These are phyloP conservation scores for Brachionus manjavacas DNA, from an alignment of 1,140 invertebrate species.

Conservation along the genomic window DNA sequence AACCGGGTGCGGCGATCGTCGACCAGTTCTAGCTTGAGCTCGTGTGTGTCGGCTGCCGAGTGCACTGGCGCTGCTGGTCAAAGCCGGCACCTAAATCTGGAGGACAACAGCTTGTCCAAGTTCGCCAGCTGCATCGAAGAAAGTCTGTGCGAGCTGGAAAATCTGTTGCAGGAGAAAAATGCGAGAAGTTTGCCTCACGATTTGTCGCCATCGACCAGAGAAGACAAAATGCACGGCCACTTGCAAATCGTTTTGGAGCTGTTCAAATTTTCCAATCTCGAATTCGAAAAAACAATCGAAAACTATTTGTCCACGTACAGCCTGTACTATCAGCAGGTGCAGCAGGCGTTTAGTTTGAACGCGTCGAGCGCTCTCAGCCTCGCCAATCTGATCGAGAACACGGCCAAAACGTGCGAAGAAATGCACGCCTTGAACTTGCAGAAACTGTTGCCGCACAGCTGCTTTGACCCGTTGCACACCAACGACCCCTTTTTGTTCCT, in stretches of 20 bases:
- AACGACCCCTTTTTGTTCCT: conserved; percentile 33
- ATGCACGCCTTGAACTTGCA: conserved; percentile 19
- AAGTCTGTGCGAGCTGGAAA: background rate
- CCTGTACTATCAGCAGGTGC: background rate
- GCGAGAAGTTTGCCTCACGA: too few species aligned
- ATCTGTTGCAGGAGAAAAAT: too few species aligned
- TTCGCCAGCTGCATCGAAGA: background rate
- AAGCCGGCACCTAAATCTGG: background rate
- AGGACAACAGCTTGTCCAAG: background rate
- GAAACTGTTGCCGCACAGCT: conserved; percentile 25
- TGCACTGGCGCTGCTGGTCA: background rate
- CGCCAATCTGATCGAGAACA: conserved; percentile 14
- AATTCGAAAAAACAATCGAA: conserved; percentile 15
- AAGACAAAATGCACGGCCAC: background rate
- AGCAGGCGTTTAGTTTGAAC: background rate
- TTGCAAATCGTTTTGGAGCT: conserved; percentile 6
- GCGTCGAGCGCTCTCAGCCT: background rate
- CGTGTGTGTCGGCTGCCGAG: background rate
- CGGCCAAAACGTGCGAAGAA: conserved; percentile 10
- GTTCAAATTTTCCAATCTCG: conserved; percentile 10
- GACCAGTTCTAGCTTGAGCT: background rate
- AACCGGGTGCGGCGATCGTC: background rate
- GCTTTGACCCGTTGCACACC: conserved; percentile 26
- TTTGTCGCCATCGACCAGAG: background rate
- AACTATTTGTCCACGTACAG: conserved; percentile 28